These are phyloP conservation scores for Phymastichus coffea DNA, from an alignment of 1,140 invertebrate genomes.

Conservation along the genomic window DNA sequence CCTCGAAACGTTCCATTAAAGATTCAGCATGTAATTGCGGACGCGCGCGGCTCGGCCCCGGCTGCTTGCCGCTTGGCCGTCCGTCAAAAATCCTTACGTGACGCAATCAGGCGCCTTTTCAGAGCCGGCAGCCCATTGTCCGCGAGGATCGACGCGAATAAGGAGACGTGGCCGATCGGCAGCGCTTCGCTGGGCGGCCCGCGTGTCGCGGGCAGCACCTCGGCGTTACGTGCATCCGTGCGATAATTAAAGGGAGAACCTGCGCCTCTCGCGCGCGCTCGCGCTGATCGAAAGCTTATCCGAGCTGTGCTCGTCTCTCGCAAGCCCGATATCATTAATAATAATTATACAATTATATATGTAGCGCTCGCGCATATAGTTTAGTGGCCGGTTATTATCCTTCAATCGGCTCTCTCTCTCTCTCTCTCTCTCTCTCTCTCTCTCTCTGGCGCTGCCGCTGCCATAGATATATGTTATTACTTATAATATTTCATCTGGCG, in stretches of 20 bases:
- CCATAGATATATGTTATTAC: slow-evolving; percentile 57
- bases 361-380: slow-evolving; percentile 48
- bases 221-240: too few species aligned
- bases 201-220: too few species aligned
- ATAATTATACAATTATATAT: slow-evolving; percentile 61
- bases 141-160: too few species aligned
- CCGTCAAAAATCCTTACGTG: too few species aligned
- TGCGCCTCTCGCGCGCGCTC: not conserved
- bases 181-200: too few species aligned
- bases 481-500: slow-evolving; percentile 60
- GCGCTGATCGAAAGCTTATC: slow-evolving; percentile 12
- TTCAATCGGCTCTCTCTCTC: too few species aligned
- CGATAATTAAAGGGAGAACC: too few species aligned
- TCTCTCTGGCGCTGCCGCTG: not conserved
- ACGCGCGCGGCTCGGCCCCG: slow-evolving; percentile 42
- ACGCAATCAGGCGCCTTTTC: not conserved
- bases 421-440: slow-evolving; percentile 34
- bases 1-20: slow-evolving; percentile 57
- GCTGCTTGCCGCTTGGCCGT: not conserved
- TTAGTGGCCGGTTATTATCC: slow-evolving; percentile 59
- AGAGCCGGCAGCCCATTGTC: not conserved
- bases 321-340: slow-evolving; percentile 56
- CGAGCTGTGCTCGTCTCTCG: not conserved
- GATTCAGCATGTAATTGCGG: slow-evolving; percentile 58
- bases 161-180: too few species aligned